Evolutionary conservation across 2,888 invertebrate genomes (phyloP).

Genomic region (Oscheius sp.): DNA sequence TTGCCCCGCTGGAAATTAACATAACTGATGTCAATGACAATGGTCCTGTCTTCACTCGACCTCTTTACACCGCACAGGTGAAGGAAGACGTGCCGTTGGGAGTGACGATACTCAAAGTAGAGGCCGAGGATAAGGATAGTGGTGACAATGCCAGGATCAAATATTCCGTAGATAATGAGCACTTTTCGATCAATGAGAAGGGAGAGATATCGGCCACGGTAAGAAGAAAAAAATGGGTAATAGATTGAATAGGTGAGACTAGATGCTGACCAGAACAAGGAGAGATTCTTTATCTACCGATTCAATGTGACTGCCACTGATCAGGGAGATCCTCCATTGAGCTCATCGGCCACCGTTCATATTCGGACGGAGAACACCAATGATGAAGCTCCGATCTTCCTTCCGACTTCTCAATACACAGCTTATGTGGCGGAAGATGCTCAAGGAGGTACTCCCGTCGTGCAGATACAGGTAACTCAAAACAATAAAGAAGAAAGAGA

Average conservation of each 20-base stretch:
- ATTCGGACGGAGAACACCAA: constrained; percentile 73
- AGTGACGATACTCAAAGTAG: constrained; percentile 84
- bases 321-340: constrained; percentile 68
- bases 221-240: no score
- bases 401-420: constrained; percentile 64
- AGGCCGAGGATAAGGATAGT: constrained; percentile 78
- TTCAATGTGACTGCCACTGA: constrained; percentile 72
- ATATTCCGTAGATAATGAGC: constrained; percentile 88
- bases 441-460: constrained; percentile 66
- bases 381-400: constrained; percentile 71
- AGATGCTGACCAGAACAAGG: constrained; percentile 87
- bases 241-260: constrained; percentile 77
- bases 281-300: constrained; percentile 70
- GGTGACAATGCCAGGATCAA: constrained; percentile 94
- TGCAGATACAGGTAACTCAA: constrained; percentile 61
- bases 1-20: constrained; percentile 53
- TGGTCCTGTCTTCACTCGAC: constrained; percentile 74
- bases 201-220: constrained; percentile 90
- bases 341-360: constrained; percentile 70
- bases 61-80: constrained; percentile 94
- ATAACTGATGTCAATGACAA: constrained; percentile 67
- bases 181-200: constrained; percentile 94
- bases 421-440: constrained; percentile 69
- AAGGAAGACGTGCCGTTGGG: constrained; percentile 92
- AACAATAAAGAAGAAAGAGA: neutral